Evolutionary conservation across 2,888 invertebrate species (phyloP).

Genomic region (Philereme vetulata): DNA sequence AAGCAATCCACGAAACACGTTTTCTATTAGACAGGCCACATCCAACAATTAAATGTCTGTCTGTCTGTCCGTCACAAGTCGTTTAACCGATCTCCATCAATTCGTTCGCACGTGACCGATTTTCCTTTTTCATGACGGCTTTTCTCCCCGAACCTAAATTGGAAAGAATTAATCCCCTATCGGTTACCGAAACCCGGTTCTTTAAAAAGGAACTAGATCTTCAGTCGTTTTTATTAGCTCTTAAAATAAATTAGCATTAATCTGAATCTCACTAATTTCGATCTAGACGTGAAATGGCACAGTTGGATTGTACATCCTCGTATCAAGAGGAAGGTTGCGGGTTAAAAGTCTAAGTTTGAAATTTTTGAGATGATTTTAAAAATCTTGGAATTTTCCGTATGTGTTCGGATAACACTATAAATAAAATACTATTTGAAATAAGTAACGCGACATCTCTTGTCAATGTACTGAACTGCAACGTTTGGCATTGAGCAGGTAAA

Average conservation of each 20-base stretch:
- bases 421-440: too few species aligned
- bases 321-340: too few species aligned
- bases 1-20: conserved; percentile 21
- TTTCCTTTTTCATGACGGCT: conserved; percentile 32
- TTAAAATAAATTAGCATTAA: conserved; percentile 20
- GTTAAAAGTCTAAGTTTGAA: too few species aligned
- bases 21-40: conserved; percentile 28
- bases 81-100: conserved; percentile 31
- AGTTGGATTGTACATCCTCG: too few species aligned
- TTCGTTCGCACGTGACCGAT: conserved; percentile 38
- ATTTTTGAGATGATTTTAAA: too few species aligned
- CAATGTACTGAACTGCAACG: too few species aligned
- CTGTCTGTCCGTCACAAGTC: conserved; percentile 36
- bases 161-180: conserved; percentile 32
- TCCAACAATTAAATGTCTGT: conserved; percentile 40
- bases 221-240: conserved; percentile 25
- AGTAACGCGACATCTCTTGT: too few species aligned
- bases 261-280: too few species aligned
- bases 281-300: too few species aligned
- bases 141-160: conserved; percentile 27
- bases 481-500: too few species aligned
- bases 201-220: conserved; percentile 27
- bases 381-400: too few species aligned
- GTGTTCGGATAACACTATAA: too few species aligned
- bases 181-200: conserved; percentile 27